Evolutionary conservation across 2,888 invertebrate species (phyloP).

Genomic region (Syritta pipiens): DNA sequence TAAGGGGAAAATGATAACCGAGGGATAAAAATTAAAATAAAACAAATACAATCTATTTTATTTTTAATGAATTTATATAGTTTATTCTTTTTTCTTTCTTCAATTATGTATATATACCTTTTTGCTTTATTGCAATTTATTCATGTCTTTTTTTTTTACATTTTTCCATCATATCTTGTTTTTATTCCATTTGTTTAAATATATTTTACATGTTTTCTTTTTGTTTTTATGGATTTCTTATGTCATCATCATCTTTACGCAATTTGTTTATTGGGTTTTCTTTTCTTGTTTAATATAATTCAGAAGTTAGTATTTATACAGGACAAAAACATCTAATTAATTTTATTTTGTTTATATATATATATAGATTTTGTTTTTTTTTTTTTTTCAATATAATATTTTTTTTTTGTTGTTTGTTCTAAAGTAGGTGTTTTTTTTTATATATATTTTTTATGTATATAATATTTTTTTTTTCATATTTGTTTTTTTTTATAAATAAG

Average conservation of each 20-base stretch:
- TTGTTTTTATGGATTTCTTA: slow-evolving; percentile 8
- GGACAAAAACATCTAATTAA: slow-evolving; percentile 78
- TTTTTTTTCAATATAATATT: slow-evolving; percentile 70
- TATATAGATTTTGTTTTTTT: slow-evolving; percentile 57
- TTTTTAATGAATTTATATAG: slow-evolving; percentile 49
- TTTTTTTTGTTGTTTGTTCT: slow-evolving; percentile 62
- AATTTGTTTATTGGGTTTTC: slow-evolving; percentile 67
- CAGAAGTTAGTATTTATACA: slow-evolving; percentile 75
- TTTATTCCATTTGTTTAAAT: slow-evolving; percentile 49
- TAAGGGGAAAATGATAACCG: not conserved
- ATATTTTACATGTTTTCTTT: slow-evolving; percentile 71
- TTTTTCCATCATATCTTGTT: slow-evolving; percentile 61
- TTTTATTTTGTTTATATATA: slow-evolving; percentile 65
- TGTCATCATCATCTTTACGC: slow-evolving; percentile 58
- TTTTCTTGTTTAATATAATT: slow-evolving; percentile 70
- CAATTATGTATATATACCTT: slow-evolving; percentile 72
- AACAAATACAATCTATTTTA: slow-evolving; percentile 35
- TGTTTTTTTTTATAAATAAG: slow-evolving; percentile 75
- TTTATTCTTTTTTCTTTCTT: slow-evolving; percentile 44
- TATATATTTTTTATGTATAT: slow-evolving; percentile 71
- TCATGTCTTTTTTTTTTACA: slow-evolving; percentile 62
- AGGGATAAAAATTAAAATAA: slow-evolving; percentile 6
- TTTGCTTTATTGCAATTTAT: slow-evolving; percentile 36
- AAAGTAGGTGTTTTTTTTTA: slow-evolving; percentile 68
- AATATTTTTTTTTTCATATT: slow-evolving; percentile 71